A percentile compares a stretch with the other conserved stretches of the same genome.
Evolutionary conservation across 2,888 invertebrate species (phyloP).

Genomic region (Philereme vetulata): DNA sequence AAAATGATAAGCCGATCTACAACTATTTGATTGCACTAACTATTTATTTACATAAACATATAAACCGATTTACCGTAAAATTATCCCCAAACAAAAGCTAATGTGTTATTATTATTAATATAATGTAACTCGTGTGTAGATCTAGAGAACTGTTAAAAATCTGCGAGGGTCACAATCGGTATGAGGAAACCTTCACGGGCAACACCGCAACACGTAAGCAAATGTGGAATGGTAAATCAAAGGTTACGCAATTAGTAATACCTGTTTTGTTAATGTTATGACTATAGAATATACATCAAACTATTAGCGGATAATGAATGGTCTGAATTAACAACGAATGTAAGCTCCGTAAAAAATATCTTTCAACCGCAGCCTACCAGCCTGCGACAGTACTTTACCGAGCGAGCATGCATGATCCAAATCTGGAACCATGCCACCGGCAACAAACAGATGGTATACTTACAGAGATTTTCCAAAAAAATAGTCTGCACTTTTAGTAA

Average conservation of each 20-base stretch:
- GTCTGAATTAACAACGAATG: slow-evolving; percentile 6
- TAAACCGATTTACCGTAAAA: background rate
- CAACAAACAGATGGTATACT: slow-evolving; percentile 56
- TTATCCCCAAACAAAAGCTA: background rate
- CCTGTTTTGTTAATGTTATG: slow-evolving; percentile 55
- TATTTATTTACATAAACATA: slow-evolving; percentile 8
- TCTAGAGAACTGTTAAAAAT: slow-evolving; percentile 38
- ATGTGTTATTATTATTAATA: background rate
- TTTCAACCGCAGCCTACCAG: slow-evolving; percentile 36
- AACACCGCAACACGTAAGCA: slow-evolving; percentile 83
- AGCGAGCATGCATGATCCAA: slow-evolving; percentile 55
- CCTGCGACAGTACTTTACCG: slow-evolving; percentile 35
- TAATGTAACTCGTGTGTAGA: slow-evolving; percentile 7
- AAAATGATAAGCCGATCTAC: slow-evolving; percentile 10
- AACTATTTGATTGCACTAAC: slow-evolving; percentile 1
- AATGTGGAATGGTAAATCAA: slow-evolving; percentile 75
- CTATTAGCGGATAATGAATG: slow-evolving; percentile 8
- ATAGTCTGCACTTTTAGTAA: slow-evolving; percentile 54
- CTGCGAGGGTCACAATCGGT: slow-evolving; percentile 75
- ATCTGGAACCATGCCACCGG: slow-evolving; percentile 69
- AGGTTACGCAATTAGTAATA: slow-evolving; percentile 77
- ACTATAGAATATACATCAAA: slow-evolving; percentile 15
- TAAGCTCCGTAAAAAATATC: slow-evolving; percentile 3
- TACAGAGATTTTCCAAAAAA: slow-evolving; percentile 65
- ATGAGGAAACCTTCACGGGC: slow-evolving; percentile 76